phyloP scores from a whole-genome alignment of 2,888 invertebrate species.

The Formica aserva region DNA sequence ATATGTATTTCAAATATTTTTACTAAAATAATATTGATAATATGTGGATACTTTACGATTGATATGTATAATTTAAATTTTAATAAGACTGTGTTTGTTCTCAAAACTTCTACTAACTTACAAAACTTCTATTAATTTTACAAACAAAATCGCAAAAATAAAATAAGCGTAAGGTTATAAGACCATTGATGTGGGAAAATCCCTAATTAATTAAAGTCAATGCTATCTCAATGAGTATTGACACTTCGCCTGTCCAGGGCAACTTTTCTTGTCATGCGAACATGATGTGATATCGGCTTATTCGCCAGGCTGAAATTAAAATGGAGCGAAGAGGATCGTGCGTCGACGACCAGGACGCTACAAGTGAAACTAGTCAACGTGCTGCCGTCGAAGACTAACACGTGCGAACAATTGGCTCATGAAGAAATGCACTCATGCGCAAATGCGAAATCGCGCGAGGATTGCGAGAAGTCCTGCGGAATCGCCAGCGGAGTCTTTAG shows the following conservation, averaged over 20 bases:
- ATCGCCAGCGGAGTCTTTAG: constrained; percentile 86
- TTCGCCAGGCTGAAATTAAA: constrained; percentile 84
- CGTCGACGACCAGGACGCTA: constrained; percentile 68
- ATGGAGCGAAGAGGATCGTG: constrained; percentile 82
- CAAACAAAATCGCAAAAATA: neutral
- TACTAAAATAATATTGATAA: neutral
- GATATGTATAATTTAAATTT: neutral
- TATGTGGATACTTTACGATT: neutral
- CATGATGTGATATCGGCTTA: constrained; percentile 16
- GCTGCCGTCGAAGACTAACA: constrained; percentile 76
- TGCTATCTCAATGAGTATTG: neutral
- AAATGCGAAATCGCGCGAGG: constrained; percentile 86
- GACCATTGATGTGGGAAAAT: neutral
- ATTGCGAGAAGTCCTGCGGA: constrained; percentile 87
- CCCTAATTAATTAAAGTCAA: neutral
- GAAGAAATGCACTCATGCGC: constrained; percentile 86
- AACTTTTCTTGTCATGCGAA: constrained; percentile 16
- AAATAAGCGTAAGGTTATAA: neutral
- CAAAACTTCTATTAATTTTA: neutral
- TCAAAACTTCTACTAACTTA: neutral
- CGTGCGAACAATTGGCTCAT: constrained; percentile 73
- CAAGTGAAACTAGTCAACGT: constrained; percentile 82
- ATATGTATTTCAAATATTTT: neutral
- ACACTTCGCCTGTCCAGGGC: neutral
- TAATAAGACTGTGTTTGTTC: neutral